These are phyloP conservation scores for Lasius platythorax DNA, from an alignment of 2,888 invertebrate species.

Conservation along the genomic window DNA sequence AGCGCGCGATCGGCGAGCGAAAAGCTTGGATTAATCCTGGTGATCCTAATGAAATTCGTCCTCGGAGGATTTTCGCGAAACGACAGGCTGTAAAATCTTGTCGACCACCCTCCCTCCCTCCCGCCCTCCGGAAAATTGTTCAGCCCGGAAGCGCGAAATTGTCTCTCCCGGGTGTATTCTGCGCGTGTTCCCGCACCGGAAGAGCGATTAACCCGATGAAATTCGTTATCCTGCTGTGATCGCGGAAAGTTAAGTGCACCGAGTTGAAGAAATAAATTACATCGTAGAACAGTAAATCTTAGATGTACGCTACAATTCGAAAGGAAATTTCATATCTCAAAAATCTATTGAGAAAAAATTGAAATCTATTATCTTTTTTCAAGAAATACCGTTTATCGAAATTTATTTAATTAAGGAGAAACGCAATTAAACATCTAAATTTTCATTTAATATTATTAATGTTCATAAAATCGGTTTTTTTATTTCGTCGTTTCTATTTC, in stretches of 20 bases:
- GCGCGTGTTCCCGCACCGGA: conserved; percentile 15
- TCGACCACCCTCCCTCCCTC: background rate
- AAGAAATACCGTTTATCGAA: background rate
- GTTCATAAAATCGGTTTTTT: background rate
- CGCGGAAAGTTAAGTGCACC: background rate
- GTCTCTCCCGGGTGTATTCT: conserved; percentile 29
- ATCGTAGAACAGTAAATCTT: background rate
- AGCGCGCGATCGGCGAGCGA: conserved; percentile 37
- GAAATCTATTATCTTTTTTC: background rate
- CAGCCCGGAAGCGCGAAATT: conserved; percentile 28
- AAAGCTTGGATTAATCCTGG: conserved; percentile 53
- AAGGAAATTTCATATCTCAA: background rate
- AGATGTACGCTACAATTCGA: background rate
- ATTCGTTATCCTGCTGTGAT: conserved; percentile 3
- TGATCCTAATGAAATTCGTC: conserved; percentile 58
- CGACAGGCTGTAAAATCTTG: conserved; percentile 53
- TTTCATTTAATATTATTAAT: background rate
- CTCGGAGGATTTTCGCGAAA: conserved; percentile 55
- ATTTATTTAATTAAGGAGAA: background rate
- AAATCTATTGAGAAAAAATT: background rate
- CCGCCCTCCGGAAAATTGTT: conserved; percentile 40
- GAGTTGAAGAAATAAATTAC: conserved; percentile 15
- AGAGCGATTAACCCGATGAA: conserved; percentile 42
- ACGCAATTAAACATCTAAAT: background rate
- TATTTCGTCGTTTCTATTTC: background rate